These are phyloP conservation scores for Piezodorus guildinii DNA, from an alignment of 1,140 invertebrate genomes.

Conservation along the genomic window DNA sequence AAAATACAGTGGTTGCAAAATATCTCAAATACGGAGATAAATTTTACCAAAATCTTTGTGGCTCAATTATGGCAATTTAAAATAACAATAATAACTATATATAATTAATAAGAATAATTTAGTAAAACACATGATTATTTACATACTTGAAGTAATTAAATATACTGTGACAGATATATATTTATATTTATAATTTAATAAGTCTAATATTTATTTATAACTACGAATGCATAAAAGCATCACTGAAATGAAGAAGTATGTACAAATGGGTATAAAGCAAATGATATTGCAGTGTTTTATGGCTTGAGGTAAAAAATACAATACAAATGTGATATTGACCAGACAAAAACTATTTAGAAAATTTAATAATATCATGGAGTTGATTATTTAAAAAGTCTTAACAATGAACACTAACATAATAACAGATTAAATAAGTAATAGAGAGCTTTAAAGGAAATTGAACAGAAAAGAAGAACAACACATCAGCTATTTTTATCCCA, in stretches of 20 bases:
- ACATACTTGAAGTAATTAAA: constrained; percentile 10
- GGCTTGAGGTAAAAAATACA: constrained; percentile 7
- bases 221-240: constrained; percentile 13
- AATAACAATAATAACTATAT: constrained; percentile 10
- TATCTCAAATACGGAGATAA: neutral
- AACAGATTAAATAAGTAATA: neutral
- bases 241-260: constrained; percentile 5
- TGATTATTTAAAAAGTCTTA: neutral
- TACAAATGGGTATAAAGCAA: constrained; percentile 9
- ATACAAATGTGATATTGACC: neutral
- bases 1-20: constrained; percentile 18
- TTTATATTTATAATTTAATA: constrained; percentile 12
- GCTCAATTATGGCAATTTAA: constrained; percentile 6
- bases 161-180: constrained; percentile 8
- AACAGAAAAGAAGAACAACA: neutral
- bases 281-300: neutral
- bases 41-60: constrained; percentile 8
- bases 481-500: no score
- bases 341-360: no score
- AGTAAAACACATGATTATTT: constrained; percentile 13
- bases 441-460: neutral
- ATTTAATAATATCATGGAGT: no score
- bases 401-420: neutral
- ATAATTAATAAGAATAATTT: constrained; percentile 16
- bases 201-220: constrained; percentile 2